A percentile compares a stretch with the other conserved stretches of the same genome.
Evolutionary conservation across 53 echinoderm and acorn worm species (phyloP).

Genomic region (Crossaster papposus): DNA sequence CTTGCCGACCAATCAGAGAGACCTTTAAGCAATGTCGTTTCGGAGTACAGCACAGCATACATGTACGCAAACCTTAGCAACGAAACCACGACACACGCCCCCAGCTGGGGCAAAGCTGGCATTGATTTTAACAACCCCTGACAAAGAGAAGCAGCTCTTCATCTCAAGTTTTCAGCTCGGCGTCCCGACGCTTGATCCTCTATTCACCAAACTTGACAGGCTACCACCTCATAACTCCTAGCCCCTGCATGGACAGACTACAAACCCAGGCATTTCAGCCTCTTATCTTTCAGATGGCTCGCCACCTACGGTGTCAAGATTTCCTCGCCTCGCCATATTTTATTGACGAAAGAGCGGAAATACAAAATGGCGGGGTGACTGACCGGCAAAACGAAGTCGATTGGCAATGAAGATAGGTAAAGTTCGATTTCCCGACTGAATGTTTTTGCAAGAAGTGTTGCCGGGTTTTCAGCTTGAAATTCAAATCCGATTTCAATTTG

Average conservation of each 20-base stretch:
- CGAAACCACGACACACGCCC: not conserved
- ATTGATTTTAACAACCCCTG: not conserved
- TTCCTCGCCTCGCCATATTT: not conserved
- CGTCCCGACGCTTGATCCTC: not conserved
- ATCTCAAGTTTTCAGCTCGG: not conserved
- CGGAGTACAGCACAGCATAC: too few species aligned
- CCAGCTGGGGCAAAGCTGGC: not conserved
- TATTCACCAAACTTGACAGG: not conserved
- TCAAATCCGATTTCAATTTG: too few species aligned
- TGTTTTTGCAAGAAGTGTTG: not conserved
- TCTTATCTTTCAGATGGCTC: conserved; percentile 29
- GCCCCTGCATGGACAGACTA: not conserved
- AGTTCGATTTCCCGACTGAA: not conserved
- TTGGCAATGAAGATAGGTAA: not conserved
- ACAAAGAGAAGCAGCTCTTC: not conserved
- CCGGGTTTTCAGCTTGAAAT: not conserved
- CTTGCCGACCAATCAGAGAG: too few species aligned
- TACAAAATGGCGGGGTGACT: conserved; percentile 6
- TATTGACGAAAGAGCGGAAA: not conserved
- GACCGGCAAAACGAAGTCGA: conserved; percentile 2
- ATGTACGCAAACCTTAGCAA: not conserved
- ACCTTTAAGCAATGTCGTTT: too few species aligned
- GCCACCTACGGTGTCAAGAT: conserved; percentile 46
- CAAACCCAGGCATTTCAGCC: conserved; percentile 22
- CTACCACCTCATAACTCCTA: not conserved